These are phyloP conservation scores for Threskiornis aethiopicus DNA, from an alignment of 2,797 vertebrate species.

Conservation along the genomic window DNA sequence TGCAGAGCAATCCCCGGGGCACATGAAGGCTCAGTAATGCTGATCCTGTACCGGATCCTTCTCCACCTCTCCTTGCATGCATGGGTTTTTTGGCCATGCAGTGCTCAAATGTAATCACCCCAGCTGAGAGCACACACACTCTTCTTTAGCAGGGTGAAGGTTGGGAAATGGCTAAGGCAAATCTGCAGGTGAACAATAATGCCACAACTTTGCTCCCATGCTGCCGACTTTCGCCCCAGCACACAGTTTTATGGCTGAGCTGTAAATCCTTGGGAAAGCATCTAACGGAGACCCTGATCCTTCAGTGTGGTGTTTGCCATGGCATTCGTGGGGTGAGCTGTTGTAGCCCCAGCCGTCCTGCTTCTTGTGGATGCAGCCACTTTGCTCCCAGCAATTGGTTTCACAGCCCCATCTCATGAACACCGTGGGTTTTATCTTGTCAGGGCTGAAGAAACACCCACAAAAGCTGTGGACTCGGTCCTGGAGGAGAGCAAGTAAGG, in stretches of 20 bases:
- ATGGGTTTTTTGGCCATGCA: background rate
- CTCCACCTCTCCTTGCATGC: background rate
- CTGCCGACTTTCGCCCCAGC: background rate
- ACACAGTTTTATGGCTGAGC: background rate
- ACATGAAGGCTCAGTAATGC: background rate
- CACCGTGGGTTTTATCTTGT: background rate
- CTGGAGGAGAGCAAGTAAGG: background rate
- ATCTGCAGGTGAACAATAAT: background rate
- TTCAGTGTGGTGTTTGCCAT: background rate
- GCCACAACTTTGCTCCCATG: background rate
- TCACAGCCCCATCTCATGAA: background rate
- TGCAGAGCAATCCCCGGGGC: background rate
- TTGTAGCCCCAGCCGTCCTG: background rate
- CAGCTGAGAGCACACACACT: background rate
- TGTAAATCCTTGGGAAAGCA: background rate
- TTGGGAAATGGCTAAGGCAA: background rate
- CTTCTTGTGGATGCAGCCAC: fast-evolving
- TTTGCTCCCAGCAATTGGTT: background rate
- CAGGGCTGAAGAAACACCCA: background rate
- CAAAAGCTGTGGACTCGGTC: background rate
- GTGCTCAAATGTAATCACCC: background rate
- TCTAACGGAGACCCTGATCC: background rate
- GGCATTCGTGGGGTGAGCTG: background rate
- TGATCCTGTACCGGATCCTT: background rate
- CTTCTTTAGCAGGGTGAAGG: background rate